These are phyloP conservation scores for Aporrectodea caliginosa DNA, from an alignment of 1,140 invertebrate genomes.

Conservation along the genomic window DNA sequence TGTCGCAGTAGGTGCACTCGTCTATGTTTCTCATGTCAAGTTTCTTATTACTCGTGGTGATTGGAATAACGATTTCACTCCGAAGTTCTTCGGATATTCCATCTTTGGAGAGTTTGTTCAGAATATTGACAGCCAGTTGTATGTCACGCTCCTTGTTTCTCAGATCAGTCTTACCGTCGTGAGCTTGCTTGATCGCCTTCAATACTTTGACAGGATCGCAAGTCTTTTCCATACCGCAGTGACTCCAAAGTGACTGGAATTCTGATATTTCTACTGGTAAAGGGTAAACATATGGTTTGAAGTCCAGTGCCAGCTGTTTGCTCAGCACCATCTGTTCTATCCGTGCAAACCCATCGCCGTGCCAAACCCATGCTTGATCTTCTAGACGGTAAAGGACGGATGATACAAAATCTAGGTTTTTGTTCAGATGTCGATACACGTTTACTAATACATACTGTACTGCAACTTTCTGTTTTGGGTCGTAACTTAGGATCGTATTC, in stretches of 20 bases:
- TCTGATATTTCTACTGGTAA: background rate
- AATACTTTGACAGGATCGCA: background rate
- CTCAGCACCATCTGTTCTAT: background rate
- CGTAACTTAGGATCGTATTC: background rate
- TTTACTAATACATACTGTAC: background rate
- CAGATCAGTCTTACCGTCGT: background rate
- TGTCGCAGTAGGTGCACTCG: slow-evolving; percentile 39
- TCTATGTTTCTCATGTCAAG: background rate
- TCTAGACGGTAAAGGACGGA: background rate
- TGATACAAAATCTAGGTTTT: background rate
- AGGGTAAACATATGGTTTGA: slow-evolving; percentile 10
- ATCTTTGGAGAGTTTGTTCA: slow-evolving; percentile 10
- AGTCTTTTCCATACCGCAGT: background rate
- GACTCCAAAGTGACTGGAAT: slow-evolving; percentile 3
- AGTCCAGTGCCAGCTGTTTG: background rate
- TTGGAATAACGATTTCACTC: slow-evolving; percentile 13
- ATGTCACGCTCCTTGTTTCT: background rate
- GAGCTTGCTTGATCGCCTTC: background rate
- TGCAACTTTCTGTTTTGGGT: background rate
- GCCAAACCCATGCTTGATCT: slow-evolving; percentile 11
- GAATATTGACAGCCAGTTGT: background rate
- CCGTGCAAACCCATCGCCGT: slow-evolving; percentile 4
- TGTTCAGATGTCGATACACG: slow-evolving; percentile 13
- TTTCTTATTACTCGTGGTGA: background rate
- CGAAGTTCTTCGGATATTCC: background rate